A percentile compares a stretch with the other conserved stretches of the same genome.
Evolutionary conservation across 2,113 vertebrate genomes (phyloP).

Genomic region (Chaetodon auriga): DNA sequence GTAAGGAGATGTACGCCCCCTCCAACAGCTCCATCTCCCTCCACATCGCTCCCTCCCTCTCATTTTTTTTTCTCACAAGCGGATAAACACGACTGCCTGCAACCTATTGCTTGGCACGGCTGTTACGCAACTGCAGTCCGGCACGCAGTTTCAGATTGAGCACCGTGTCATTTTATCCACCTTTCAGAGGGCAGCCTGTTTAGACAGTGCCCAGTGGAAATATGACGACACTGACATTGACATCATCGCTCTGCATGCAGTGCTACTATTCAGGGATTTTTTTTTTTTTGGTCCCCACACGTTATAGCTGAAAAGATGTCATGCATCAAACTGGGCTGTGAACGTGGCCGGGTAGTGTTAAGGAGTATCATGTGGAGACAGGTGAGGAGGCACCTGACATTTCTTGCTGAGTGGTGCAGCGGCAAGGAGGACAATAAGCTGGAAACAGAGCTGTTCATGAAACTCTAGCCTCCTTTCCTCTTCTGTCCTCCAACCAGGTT

Average conservation of each 20-base stretch:
- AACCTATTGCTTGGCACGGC: constrained; percentile 44
- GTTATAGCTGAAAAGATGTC: background rate
- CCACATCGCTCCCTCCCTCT: constrained; percentile 58
- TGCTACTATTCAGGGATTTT: constrained; percentile 1
- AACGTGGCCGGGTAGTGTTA: background rate
- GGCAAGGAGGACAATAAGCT: constrained; percentile 37
- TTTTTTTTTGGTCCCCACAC: background rate
- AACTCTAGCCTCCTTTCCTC: constrained; percentile 54
- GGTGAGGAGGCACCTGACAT: constrained; percentile 47
- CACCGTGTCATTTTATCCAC: constrained; percentile 4
- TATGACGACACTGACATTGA: constrained; percentile 55
- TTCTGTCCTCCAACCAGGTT: constrained; percentile 52
- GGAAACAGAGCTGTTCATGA: constrained; percentile 48
- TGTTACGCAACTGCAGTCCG: constrained; percentile 68
- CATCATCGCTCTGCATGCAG: constrained; percentile 49
- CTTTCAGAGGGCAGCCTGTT: constrained; percentile 18
- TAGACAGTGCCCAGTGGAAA: constrained; percentile 30
- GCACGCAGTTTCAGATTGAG: constrained; percentile 6
- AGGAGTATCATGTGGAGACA: constrained; percentile 13
- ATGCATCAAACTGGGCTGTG: background rate
- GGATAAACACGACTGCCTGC: constrained; percentile 66
- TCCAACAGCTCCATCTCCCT: constrained; percentile 63
- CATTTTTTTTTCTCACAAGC: constrained; percentile 37
- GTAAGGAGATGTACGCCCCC: constrained; percentile 69
- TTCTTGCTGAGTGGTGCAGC: constrained; percentile 29